Evolutionary conservation across 2,888 invertebrate species (phyloP).

Genomic region (Eudasyphora cyanicolor): DNA sequence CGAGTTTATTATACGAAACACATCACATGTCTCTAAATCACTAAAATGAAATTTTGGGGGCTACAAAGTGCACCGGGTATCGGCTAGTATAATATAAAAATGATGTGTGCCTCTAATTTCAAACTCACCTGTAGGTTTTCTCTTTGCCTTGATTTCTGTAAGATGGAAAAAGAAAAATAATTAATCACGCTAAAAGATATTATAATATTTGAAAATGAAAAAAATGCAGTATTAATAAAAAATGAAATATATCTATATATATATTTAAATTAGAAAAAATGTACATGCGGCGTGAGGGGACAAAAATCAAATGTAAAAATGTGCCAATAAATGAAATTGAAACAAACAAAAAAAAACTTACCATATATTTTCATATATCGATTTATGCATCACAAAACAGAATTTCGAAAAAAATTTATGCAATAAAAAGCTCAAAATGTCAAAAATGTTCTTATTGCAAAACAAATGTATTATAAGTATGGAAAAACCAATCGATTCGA

Average conservation of each 20-base stretch:
- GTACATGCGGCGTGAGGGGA: constrained; percentile 48
- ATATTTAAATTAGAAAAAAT: constrained; percentile 25
- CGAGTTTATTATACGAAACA: too few species aligned
- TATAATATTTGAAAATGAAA: neutral
- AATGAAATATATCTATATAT: neutral
- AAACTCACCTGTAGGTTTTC: constrained; percentile 85
- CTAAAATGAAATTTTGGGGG: too few species aligned
- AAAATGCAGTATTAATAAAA: neutral
- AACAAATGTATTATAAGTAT: neutral
- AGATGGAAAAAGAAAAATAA: constrained; percentile 59
- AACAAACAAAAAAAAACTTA: constrained; percentile 18
- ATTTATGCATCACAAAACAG: neutral
- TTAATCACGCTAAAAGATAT: neutral
- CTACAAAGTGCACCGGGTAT: too few species aligned
- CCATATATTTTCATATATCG: neutral
- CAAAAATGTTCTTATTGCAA: constrained; percentile 58
- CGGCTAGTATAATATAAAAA: too few species aligned
- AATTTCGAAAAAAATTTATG: neutral
- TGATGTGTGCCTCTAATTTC: too few species aligned
- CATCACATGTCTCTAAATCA: too few species aligned
- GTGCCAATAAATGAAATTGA: neutral
- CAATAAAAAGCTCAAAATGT: constrained; percentile 47
- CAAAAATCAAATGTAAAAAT: constrained; percentile 21
- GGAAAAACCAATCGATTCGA: neutral
- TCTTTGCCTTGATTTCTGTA: constrained; percentile 87